Evolutionary conservation across 2,888 invertebrate genomes (phyloP), one percentile per base, ranked within the genome.

Genomic region (Scelioninae gen. 1): DNA sequence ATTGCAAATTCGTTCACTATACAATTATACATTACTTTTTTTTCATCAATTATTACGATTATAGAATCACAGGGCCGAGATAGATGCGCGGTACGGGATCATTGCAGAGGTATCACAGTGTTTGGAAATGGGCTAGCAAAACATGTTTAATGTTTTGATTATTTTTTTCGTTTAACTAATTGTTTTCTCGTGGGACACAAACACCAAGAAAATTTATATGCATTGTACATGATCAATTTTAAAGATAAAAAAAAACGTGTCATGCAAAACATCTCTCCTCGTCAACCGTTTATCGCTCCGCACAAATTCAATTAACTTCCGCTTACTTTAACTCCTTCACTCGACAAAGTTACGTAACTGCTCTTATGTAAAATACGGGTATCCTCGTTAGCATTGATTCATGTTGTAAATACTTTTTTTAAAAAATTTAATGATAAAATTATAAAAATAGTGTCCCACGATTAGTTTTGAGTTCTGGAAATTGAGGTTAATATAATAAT

Each of bases 31-130:
- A 43, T 68, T 63, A 63, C 11, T 69, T 72, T 69, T 65, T 15
- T 55, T 80, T 80, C 45, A 86, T 58, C 56, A 83, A 84, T 84
- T 79, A 84, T 89, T 90, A 87, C 83, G 85, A 90, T 95, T 95
- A 92, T 96, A 97, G 97, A 97, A 94, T 94, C 96, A 96, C 94
- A 96, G 97, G 92, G 95, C 96, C 93, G 97, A 97, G 95, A 96
- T 97, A 94, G 97, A 97, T 94, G 96, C 96, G 93, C 96, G 95
- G 93, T 96, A 96, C 94, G 97, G 97, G 94, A 93, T 94, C 92
- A 93, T 95, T 94, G 95, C 95, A 93, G 96, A 97, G 97, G 97
- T 97, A 95, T 94, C 87, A 82, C 85, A 87, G 77, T 86, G 87
- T 88, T 90, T 89, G 83, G 84, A 89, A 88, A 88, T 90, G 88